Percentiles rank a stretch among this genome's conserved stretches.
Evolutionary conservation across 1,140 invertebrate genomes (phyloP).

Genomic region (Brevipalpus yothersi): DNA sequence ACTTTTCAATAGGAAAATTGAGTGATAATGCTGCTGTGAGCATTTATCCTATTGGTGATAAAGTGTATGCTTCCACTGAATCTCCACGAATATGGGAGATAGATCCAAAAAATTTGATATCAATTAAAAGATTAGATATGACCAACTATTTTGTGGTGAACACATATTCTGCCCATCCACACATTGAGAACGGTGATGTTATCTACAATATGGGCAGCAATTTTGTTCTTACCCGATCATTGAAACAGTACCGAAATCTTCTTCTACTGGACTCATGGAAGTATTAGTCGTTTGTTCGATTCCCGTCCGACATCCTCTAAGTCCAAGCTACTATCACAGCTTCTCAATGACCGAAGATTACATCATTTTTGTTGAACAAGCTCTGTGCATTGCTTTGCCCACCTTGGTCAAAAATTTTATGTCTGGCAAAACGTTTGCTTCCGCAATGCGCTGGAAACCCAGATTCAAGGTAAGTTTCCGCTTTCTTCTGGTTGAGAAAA

Average conservation of each 20-base stretch:
- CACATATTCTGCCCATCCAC: slow-evolving; percentile 52
- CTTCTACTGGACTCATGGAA: neutral
- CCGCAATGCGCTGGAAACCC: too few species aligned
- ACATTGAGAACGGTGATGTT: slow-evolving; percentile 43
- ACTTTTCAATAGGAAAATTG: slow-evolving; percentile 26
- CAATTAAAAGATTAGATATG: slow-evolving; percentile 30
- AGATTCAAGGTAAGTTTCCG: too few species aligned
- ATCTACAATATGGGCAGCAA: slow-evolving; percentile 39
- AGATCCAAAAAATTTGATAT: slow-evolving; percentile 19
- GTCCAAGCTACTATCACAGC: slow-evolving; percentile 66
- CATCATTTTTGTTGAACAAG: slow-evolving; percentile 58
- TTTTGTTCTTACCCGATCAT: neutral
- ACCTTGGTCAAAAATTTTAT: too few species aligned
- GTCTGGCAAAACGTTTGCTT: too few species aligned
- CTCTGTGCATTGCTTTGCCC: too few species aligned
- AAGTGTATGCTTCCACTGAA: slow-evolving; percentile 24
- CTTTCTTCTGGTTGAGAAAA: too few species aligned
- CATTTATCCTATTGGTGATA: slow-evolving; percentile 18
- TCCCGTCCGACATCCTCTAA: slow-evolving; percentile 39
- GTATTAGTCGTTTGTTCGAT: slow-evolving; percentile 31
- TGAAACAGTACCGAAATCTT: slow-evolving; percentile 3
- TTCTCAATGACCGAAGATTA: slow-evolving; percentile 62
- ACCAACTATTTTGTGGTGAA: slow-evolving; percentile 41
- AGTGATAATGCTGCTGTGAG: slow-evolving; percentile 21
- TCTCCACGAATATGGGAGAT: slow-evolving; percentile 18